A percentile compares a stretch with the other conserved stretches of the same genome.
These are phyloP conservation scores for Gymnopithys bicolor DNA, from an alignment of 2,797 vertebrate species.

Conservation along the genomic window DNA sequence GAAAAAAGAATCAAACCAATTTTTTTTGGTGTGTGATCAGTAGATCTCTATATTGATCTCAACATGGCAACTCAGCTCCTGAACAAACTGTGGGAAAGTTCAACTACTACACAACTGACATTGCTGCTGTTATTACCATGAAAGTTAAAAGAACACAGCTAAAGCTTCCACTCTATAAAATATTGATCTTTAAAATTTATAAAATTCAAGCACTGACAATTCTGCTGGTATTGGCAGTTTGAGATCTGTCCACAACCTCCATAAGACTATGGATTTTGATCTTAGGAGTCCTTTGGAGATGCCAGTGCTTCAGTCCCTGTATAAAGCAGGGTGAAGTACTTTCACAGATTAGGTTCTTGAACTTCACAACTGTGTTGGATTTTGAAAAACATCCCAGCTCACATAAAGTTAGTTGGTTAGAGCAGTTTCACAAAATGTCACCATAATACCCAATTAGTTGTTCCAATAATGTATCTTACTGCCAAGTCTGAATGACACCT, in stretches of 20 bases:
- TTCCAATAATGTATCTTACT: background rate
- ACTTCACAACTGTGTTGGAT: background rate
- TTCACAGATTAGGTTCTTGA: background rate
- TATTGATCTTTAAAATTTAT: background rate
- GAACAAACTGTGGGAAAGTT: background rate
- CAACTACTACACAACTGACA: background rate
- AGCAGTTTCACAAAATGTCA: background rate
- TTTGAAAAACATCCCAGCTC: background rate
- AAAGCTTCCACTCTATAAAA: background rate
- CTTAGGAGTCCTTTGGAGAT: background rate
- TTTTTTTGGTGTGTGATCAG: constrained; percentile 24
- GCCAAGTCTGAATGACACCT: background rate
- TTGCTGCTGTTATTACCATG: background rate
- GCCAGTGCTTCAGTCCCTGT: background rate
- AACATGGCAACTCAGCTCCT: background rate
- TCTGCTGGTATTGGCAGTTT: background rate
- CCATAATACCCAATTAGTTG: background rate
- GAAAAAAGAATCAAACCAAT: constrained; percentile 54
- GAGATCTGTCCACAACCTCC: background rate
- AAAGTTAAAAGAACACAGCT: background rate
- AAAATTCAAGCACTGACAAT: background rate
- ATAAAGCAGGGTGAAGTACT: background rate
- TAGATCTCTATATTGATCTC: background rate
- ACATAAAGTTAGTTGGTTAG: background rate
- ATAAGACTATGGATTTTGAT: background rate